These are phyloP conservation scores for Psittacus erithacus DNA, from an alignment of 2,113 vertebrate species.

Conservation along the genomic window DNA sequence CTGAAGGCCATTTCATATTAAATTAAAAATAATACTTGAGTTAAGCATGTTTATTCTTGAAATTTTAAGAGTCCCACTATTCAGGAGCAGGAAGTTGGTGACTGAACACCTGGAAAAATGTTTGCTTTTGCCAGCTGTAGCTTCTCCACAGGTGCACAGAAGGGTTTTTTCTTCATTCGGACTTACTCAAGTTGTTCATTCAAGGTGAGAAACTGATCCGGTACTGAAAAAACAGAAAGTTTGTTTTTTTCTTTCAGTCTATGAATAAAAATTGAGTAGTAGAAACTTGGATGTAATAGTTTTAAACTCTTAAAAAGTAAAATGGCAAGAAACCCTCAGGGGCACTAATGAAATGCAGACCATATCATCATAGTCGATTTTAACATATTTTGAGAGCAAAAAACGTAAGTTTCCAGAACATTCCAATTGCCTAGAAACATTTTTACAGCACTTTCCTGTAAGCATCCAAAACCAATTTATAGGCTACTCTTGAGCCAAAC, in stretches of 20 bases:
- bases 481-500: background rate
- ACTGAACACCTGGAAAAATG: conserved; percentile 49
- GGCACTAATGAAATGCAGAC: background rate
- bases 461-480: background rate
- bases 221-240: background rate
- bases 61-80: background rate
- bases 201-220: background rate
- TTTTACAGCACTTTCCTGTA: background rate
- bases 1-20: background rate
- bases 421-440: background rate
- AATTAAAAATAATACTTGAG: conserved; percentile 18
- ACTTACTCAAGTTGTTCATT: background rate
- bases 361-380: background rate
- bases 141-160: conserved; percentile 39
- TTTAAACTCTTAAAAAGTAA: background rate
- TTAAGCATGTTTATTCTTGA: conserved; percentile 8
- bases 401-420: background rate
- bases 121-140: conserved; percentile 50
- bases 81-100: background rate
- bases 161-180: background rate
- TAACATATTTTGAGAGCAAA: background rate
- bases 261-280: background rate
- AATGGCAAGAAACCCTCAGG: background rate
- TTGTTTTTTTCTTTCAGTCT: background rate
- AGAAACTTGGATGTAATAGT: background rate